Evolutionary conservation across 1,140 invertebrate genomes (phyloP).

Genomic region (Phocides pigmalion): DNA sequence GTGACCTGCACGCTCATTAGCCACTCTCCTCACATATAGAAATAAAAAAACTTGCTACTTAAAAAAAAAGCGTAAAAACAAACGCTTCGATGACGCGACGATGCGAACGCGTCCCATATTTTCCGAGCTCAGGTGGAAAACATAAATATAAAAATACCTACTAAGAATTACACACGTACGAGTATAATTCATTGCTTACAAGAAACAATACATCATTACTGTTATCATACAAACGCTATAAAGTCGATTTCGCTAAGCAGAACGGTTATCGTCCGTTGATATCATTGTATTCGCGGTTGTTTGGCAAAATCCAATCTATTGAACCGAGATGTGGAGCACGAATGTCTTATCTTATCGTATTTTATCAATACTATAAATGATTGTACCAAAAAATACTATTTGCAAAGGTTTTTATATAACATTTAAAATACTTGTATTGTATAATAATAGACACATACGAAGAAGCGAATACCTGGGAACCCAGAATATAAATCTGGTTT

Average conservation of each 20-base stretch:
- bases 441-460: too few species aligned
- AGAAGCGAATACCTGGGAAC: too few species aligned
- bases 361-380: not conserved
- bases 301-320: not conserved
- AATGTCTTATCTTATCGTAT: not conserved
- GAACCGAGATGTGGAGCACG: too few species aligned
- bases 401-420: not conserved
- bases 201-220: conserved; percentile 13
- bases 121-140: not conserved
- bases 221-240: conserved; percentile 7
- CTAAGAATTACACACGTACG: not conserved
- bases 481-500: too few species aligned
- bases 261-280: conserved; percentile 12
- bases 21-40: not conserved
- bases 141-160: not conserved
- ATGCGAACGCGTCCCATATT: not conserved
- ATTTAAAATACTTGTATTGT: not conserved
- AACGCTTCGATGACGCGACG: not conserved
- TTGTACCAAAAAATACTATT: not conserved
- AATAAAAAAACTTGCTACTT: not conserved
- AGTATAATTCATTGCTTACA: conserved; percentile 2
- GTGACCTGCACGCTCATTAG: too few species aligned
- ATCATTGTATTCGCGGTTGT: conserved; percentile 20
- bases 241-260: conserved; percentile 4
- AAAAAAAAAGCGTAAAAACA: not conserved